Base-by-base conservation (phyloP, 2,797 vertebrate genomes). In the Hirundo rustica region DNA sequence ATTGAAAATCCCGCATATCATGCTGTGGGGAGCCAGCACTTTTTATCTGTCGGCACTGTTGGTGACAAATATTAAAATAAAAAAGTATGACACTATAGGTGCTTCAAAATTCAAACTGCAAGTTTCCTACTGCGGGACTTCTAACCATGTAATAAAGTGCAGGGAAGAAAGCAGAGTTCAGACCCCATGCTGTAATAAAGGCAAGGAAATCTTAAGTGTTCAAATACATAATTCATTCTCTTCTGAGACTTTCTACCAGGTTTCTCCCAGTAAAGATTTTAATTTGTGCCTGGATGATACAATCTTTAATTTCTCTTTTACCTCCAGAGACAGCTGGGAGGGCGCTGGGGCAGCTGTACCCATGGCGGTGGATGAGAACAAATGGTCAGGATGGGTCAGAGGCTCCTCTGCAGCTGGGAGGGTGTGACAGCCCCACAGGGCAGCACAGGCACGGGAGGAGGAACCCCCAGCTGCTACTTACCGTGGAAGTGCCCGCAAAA, bases 71-170 rank as follows among this genome's bases (percentile, higher is more conserved):
- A 96, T 94, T 94, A 96, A 97, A 97, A 97, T 97, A 96, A 96
- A 96, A 96, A 95, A 93, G 90, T 95, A 96, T 88, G 97, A 96
- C 93, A 88, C 97, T 94, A 96, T 97, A 97, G 97, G 97, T 97
- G 96, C 94, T 97, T 97, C 93, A 96, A 92, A 95, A 97, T 97
- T 97, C 96, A 96, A 96, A 91, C 96, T 70, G 91, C 92, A 97
- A 96, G 96, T 96, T 96, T 96, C 96, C 95, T 97, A 96, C 95
- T 88, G 95, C 1, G 96, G 97, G 96, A 97, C 97, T 97, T 96
- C 97, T 97, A 97, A 97, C 97, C 97, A 97, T 97, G 95, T 97
- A 97, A 97, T 97, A 97, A 96, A 97, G 94, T 96, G 95, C 93
- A 90, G 92, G 93, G 95, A 97, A 96, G 96, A 96, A 96, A 96